phyloP scores from a whole-genome alignment of 2,113 vertebrate genomes.

The Capreolus pygargus region DNA sequence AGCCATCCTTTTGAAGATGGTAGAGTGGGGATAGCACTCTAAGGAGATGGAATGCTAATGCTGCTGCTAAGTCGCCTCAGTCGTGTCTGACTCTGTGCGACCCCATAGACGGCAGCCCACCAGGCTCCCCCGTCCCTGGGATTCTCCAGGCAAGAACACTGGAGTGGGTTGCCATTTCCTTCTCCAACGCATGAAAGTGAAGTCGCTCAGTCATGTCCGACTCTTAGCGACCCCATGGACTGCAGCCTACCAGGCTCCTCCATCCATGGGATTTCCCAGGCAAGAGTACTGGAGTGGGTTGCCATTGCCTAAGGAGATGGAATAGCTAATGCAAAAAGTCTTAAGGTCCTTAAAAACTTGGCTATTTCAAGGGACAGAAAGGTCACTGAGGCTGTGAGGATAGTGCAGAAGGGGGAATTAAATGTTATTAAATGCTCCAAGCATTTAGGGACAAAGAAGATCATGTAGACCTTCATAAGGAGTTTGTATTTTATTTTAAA shows the following conservation, averaged over 20 bases:
- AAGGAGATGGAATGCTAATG: neutral
- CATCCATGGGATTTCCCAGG: neutral
- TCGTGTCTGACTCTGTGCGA: neutral
- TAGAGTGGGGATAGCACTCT: neutral
- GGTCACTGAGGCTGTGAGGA: neutral
- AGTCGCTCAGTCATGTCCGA: neutral
- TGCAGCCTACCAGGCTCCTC: neutral
- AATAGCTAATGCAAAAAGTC: neutral
- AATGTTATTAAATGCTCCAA: neutral
- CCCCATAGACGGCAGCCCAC: neutral
- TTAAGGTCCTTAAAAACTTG: neutral
- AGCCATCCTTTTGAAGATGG: neutral
- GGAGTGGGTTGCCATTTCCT: neutral
- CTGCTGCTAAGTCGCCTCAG: neutral
- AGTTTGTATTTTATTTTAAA: conserved; percentile 1
- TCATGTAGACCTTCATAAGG: neutral
- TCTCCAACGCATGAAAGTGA: neutral
- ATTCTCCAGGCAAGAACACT: neutral
- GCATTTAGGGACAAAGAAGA: neutral
- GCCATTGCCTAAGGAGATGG: neutral
- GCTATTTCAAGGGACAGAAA: neutral
- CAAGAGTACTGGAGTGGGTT: neutral
- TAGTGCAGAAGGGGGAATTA: neutral
- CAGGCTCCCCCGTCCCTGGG: fast-evolving
- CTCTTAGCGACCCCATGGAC: neutral